Percentiles rank a stretch among this genome's conserved stretches.
Evolutionary conservation across 2,888 invertebrate species (phyloP).

Genomic region (Nemurella pictetii): DNA sequence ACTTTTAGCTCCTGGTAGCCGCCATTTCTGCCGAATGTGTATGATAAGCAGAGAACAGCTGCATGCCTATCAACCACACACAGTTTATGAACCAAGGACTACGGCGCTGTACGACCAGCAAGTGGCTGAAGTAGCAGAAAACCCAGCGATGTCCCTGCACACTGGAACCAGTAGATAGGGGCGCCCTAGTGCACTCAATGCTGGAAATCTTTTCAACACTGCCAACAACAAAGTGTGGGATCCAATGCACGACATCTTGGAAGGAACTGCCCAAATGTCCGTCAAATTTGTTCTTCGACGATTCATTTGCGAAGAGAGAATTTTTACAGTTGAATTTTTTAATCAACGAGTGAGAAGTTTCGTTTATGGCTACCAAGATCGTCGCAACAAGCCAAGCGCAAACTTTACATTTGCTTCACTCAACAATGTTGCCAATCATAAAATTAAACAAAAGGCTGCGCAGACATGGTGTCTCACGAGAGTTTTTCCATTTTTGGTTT

Average conservation of each 20-base stretch:
- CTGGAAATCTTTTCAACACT: neutral
- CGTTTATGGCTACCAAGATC: conserved; percentile 38
- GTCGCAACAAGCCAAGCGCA: conserved; percentile 41
- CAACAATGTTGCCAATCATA: conserved; percentile 38
- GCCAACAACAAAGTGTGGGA: conserved; percentile 30
- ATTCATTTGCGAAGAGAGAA: neutral
- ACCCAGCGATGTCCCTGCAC: no score
- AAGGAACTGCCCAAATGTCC: conserved; percentile 35
- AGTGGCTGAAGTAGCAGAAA: neutral
- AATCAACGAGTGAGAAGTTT: conserved; percentile 39
- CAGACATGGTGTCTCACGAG: conserved; percentile 43
- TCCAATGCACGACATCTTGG: conserved; percentile 39
- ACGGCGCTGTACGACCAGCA: neutral
- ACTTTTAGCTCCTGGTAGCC: neutral
- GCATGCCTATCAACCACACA: neutral
- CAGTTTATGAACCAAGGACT: neutral
- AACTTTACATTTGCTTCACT: conserved; percentile 38
- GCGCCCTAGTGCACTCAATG: neutral
- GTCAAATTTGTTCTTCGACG: conserved; percentile 37
- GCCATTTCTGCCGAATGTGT: conserved; percentile 24
- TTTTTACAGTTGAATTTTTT: conserved; percentile 22
- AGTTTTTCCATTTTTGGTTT: conserved; percentile 42
- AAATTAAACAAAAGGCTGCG: conserved; percentile 42
- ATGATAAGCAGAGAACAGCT: neutral
- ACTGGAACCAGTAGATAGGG: no score